phyloP scores from a whole-genome alignment of 1,140 invertebrate genomes.

The Bradysia coprophila region DNA sequence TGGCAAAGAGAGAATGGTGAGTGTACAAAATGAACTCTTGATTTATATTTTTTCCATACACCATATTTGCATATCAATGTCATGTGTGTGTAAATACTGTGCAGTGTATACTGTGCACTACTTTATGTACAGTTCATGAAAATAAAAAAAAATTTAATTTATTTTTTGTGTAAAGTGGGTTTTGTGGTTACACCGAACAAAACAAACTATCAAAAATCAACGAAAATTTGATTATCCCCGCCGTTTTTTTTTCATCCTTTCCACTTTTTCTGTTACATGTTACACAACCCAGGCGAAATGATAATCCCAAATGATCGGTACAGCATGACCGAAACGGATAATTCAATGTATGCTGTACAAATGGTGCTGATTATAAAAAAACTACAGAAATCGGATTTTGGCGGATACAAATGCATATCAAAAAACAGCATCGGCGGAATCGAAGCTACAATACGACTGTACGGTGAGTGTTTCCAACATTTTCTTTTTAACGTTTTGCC shows the following conservation, averaged over 20 bases:
- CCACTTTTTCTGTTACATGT: too few relatives aligned
- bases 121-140: too few relatives aligned
- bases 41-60: slow-evolving; percentile 18
- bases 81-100: too few relatives aligned
- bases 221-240: too few relatives aligned
- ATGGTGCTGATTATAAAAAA: slow-evolving; percentile 60
- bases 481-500: background rate
- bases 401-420: slow-evolving; percentile 80
- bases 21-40: too few relatives aligned
- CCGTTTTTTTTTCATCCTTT: too few relatives aligned
- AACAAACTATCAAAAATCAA: too few relatives aligned
- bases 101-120: too few relatives aligned
- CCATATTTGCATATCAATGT: too few relatives aligned
- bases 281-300: slow-evolving; percentile 75
- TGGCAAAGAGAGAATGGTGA: slow-evolving; percentile 71
- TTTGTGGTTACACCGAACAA: too few relatives aligned
- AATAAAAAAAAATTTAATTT: too few relatives aligned
- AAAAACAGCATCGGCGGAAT: slow-evolving; percentile 82
- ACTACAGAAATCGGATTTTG: slow-evolving; percentile 59
- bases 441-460: slow-evolving; percentile 68
- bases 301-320: slow-evolving; percentile 70
- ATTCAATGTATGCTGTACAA: slow-evolving; percentile 57
- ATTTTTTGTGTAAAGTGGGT: too few relatives aligned
- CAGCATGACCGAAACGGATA: slow-evolving; percentile 48
- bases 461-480: slow-evolving; percentile 47